phyloP scores from a whole-genome alignment of 2,888 invertebrate genomes.

The Drosophila greeni region DNA sequence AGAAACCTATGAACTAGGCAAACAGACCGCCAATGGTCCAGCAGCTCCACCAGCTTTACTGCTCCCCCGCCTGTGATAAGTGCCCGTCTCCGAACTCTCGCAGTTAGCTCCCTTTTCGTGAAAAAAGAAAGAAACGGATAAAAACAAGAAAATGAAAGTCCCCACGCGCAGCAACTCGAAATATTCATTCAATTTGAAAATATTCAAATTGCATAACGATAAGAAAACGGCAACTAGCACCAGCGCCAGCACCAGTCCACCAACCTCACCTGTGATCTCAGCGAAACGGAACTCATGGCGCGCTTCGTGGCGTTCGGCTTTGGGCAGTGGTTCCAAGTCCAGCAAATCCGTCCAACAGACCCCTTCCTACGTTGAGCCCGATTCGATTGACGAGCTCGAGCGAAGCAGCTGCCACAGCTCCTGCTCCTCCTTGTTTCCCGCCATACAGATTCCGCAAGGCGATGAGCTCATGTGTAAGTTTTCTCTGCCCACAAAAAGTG shows the following conservation, averaged over 20 bases:
- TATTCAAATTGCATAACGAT: slow-evolving; percentile 75
- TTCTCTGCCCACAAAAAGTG: neutral
- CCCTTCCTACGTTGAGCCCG: slow-evolving; percentile 16
- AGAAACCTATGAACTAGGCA: slow-evolving; percentile 30
- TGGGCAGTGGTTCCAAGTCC: slow-evolving; percentile 45
- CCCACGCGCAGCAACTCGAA: slow-evolving; percentile 69
- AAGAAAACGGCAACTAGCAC: slow-evolving; percentile 54
- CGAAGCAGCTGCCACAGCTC: slow-evolving; percentile 28
- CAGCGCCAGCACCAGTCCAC: slow-evolving; percentile 34
- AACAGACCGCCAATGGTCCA: slow-evolving; percentile 23
- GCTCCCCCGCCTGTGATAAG: slow-evolving; percentile 36
- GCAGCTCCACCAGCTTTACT: neutral
- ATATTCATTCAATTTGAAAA: slow-evolving; percentile 76
- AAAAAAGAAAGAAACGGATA: neutral
- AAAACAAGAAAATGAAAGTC: slow-evolving; percentile 69
- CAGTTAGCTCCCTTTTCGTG: slow-evolving; percentile 10
- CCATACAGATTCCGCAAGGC: slow-evolving; percentile 39
- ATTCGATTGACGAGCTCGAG: slow-evolving; percentile 13
- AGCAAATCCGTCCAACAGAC: slow-evolving; percentile 32
- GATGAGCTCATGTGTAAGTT: slow-evolving; percentile 72
- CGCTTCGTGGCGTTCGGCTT: slow-evolving; percentile 68
- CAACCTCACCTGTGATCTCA: slow-evolving; percentile 54
- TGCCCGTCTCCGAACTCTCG: slow-evolving; percentile 29
- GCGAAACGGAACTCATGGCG: slow-evolving; percentile 73
- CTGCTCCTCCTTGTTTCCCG: slow-evolving; percentile 27